These are phyloP conservation scores for Drosophila lacertosa DNA, from an alignment of 1,140 invertebrate genomes.

Conservation along the genomic window DNA sequence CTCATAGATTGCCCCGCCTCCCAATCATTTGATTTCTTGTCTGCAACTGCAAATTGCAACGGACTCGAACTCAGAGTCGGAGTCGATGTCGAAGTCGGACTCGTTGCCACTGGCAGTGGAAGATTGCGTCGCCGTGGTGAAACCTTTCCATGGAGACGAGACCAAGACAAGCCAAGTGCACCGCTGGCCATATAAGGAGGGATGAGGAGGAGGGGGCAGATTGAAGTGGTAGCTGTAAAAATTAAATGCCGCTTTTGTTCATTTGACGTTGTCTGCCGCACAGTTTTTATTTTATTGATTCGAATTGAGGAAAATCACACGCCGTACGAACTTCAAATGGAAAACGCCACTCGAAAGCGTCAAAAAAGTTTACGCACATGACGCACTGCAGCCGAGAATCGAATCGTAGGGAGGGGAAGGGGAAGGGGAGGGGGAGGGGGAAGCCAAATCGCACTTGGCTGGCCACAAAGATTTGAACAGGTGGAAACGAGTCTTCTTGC, in stretches of 20 bases:
- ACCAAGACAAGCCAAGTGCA: slow-evolving; percentile 21
- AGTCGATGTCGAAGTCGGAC: too few species aligned
- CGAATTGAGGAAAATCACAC: slow-evolving; percentile 29
- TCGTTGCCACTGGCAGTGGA: slow-evolving; percentile 34
- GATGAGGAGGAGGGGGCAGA: background rate
- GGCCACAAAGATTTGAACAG: background rate
- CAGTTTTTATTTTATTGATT: slow-evolving; percentile 50
- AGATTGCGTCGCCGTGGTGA: slow-evolving; percentile 45
- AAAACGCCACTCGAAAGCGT: slow-evolving; percentile 40
- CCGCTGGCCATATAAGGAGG: slow-evolving; percentile 4
- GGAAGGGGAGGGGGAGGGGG: too few species aligned
- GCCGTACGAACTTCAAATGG: slow-evolving; percentile 15
- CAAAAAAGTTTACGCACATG: slow-evolving; percentile 36
- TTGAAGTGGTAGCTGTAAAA: slow-evolving; percentile 46
- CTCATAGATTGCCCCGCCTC: background rate
- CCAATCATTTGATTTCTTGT: slow-evolving; percentile 24
- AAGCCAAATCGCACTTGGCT: background rate
- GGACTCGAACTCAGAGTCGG: too few species aligned
- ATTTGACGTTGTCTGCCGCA: slow-evolving; percentile 29
- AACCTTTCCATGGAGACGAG: slow-evolving; percentile 50
- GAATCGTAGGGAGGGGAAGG: background rate
- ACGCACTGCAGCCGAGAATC: slow-evolving; percentile 15
- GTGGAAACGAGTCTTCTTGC: slow-evolving; percentile 13
- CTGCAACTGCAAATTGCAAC: slow-evolving; percentile 58
- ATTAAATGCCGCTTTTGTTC: slow-evolving; percentile 49